Evolutionary conservation across 2,797 vertebrate species (phyloP).

Genomic region (Sebastiscus albofasciatus): DNA sequence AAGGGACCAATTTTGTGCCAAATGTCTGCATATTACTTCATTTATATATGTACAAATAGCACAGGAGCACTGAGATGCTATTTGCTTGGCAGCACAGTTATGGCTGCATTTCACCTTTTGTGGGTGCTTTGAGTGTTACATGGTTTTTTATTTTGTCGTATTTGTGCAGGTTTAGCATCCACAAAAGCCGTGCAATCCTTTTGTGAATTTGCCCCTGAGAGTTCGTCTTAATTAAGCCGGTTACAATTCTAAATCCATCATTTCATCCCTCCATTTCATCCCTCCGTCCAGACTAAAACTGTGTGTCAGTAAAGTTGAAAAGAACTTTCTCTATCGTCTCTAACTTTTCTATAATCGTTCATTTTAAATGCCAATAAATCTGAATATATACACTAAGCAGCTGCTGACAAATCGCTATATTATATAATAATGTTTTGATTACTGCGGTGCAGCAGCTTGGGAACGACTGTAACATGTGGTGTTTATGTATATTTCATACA

Average conservation of each 20-base stretch:
- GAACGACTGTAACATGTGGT: neutral
- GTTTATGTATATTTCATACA: neutral
- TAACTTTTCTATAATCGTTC: neutral
- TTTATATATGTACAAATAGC: no score
- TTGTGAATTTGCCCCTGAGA: neutral
- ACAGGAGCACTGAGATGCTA: no score
- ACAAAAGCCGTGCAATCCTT: neutral
- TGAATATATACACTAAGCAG: neutral
- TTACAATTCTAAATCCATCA: neutral
- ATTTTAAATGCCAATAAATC: neutral
- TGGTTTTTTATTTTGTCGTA: no score
- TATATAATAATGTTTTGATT: neutral
- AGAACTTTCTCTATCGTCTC: neutral
- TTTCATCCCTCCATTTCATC: neutral
- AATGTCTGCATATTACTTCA: no score
- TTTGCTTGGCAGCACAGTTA: no score
- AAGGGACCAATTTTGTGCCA: no score
- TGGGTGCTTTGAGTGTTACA: no score
- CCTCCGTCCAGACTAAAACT: neutral
- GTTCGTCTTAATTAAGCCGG: neutral
- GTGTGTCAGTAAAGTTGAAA: neutral
- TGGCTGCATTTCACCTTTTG: no score
- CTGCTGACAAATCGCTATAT: neutral
- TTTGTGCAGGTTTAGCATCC: neutral
- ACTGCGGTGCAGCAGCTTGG: neutral